Percentiles rank a stretch among this genome's conserved stretches.
These are phyloP conservation scores for Brachionus koreanus DNA, from an alignment of 1,140 invertebrate genomes.

Conservation along the genomic window DNA sequence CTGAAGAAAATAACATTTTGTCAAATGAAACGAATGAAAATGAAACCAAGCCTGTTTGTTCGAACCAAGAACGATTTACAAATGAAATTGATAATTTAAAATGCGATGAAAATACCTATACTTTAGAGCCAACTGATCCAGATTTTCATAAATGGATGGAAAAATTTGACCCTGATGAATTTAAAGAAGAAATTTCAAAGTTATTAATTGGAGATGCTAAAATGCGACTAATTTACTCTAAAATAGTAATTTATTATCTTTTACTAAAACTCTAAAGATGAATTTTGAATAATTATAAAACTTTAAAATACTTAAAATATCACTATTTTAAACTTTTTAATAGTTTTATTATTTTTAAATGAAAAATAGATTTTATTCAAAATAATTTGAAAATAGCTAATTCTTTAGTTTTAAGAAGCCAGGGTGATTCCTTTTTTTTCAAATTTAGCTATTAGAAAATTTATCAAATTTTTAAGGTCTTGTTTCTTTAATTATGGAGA, in stretches of 20 bases:
- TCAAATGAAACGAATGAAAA: neutral
- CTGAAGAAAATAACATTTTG: neutral
- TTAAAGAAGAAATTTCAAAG: neutral
- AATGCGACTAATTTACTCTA: neutral
- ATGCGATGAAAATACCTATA: neutral
- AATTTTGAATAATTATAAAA: no score
- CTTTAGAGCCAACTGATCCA: neutral
- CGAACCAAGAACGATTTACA: neutral
- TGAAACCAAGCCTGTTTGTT: neutral
- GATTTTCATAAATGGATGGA: neutral
- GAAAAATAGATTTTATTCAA: no score
- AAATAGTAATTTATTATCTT: neutral
- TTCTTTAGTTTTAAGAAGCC: no score
- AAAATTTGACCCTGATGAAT: neutral
- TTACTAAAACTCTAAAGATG: neutral
- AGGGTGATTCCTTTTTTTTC: no score
- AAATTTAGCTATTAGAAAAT: no score
- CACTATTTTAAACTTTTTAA: no score
- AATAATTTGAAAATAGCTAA: no score
- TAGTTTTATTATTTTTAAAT: no score
- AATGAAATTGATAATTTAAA: neutral
- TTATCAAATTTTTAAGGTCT: no score
- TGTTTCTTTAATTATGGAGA: no score
- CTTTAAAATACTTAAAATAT: no score
- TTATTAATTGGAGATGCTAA: constrained; percentile 2